Evolutionary conservation across 2,888 invertebrate species (phyloP), one percentile per base, ranked within the genome.

Genomic region (Mimumesa dahlbomi): DNA sequence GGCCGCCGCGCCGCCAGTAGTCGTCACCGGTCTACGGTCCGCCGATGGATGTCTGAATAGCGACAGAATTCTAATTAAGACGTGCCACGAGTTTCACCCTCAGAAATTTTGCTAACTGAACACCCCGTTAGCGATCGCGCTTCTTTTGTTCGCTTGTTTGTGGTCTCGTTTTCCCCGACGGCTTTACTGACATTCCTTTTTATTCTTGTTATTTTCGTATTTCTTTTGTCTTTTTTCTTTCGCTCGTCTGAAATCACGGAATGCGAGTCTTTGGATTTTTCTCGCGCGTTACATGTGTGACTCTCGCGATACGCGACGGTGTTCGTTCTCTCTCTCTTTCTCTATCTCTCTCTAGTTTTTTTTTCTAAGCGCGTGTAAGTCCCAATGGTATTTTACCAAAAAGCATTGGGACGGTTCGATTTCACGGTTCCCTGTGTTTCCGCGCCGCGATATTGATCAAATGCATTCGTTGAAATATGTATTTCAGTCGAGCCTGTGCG

Each of bases 191-290:
- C n/a, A n/a, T n/a, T n/a, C n/a, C n/a, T 25, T 25, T 25, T 25
- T 25, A 5, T 25, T 25, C 25, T 25, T 25, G 3, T 25, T 25
- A 5, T 25, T 25, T 25, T 25, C 25, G n/a, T n/a, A 5, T 16
- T 6, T 16, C 14, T 40, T 40, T 40, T 18, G n/a, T 34, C 9
- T 40, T 3, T n/a, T 6, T 46, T 16, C 9, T 16, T 46, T 46
- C 7, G 48, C 6, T 29, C 5, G 7, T 16, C 19, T 18, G 5
- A 7, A 18, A 49, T n/a, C 16, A 34, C 49, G 18, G 11, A 40
- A 16, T 16, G 40, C 13, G 18, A n/a, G 18, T 18, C 34, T 49
- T 18, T 18, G 49, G 34, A 49, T 49, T 45, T 13, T 5, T 34
- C 18, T 5, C 34, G 34, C 16, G 18, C 34, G n/a, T n/a, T n/a